These are phyloP conservation scores for Muraenolepis orangiensis DNA, from an alignment of 2,797 vertebrate species.

Conservation along the genomic window DNA sequence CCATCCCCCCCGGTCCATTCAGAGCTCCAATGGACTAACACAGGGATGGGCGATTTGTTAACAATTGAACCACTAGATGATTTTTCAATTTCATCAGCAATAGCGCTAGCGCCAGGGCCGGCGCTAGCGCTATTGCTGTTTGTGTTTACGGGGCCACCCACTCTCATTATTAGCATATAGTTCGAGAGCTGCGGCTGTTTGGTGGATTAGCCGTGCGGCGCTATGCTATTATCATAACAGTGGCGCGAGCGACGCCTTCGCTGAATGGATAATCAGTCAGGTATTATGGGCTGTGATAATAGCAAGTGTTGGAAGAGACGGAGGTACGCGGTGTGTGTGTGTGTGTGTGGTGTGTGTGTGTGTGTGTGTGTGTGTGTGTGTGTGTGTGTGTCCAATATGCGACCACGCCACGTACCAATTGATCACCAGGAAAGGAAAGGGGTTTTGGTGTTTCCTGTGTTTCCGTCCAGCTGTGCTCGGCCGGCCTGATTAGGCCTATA, in stretches of 20 bases:
- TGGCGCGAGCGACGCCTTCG: slow-evolving; percentile 58
- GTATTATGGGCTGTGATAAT: slow-evolving; percentile 71
- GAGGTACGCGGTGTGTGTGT: slow-evolving; percentile 55
- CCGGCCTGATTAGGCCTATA: too few species aligned
- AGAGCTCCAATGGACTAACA: too few species aligned
- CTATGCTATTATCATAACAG: slow-evolving; percentile 67
- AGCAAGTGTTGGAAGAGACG: slow-evolving; percentile 58
- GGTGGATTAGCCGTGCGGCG: slow-evolving; percentile 62
- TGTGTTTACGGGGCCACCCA: slow-evolving; percentile 60
- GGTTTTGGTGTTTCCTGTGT: too few species aligned
- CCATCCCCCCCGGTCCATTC: too few species aligned
- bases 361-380: too few species aligned
- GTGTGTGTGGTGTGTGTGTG: too few species aligned
- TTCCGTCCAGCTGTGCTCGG: too few species aligned
- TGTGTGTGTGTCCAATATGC: too few species aligned
- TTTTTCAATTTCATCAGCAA: too few species aligned
- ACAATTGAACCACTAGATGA: slow-evolving; percentile 22
- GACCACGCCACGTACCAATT: too few species aligned
- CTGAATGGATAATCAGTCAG: slow-evolving; percentile 72
- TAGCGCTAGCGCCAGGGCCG: too few species aligned
- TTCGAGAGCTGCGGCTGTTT: slow-evolving; percentile 43
- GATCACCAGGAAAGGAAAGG: too few species aligned
- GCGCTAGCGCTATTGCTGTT: slow-evolving; percentile 31
- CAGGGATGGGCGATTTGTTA: slow-evolving; percentile 22
- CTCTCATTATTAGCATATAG: slow-evolving; percentile 68